phyloP scores from a whole-genome alignment of 2,797 vertebrate genomes.

The Sebastes kiyomatsui region DNA sequence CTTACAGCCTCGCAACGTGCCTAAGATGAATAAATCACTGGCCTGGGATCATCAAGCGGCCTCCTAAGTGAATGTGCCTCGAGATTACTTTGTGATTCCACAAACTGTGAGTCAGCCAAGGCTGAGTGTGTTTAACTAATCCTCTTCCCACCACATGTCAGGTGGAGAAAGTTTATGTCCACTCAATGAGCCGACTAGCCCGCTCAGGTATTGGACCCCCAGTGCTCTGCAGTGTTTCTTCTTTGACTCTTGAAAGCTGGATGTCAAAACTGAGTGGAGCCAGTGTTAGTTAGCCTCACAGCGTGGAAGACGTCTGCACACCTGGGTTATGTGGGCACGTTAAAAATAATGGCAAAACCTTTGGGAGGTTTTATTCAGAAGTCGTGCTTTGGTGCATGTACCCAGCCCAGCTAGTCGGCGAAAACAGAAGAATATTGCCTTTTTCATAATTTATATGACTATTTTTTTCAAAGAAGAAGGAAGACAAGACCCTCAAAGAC shows the following conservation, averaged over 20 bases:
- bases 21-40: constrained; percentile 83
- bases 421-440: not conserved
- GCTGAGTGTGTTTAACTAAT: constrained; percentile 63
- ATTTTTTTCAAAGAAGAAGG: not conserved
- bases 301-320: constrained; percentile 33
- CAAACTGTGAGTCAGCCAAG: constrained; percentile 71
- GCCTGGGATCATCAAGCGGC: constrained; percentile 79
- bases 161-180: constrained; percentile 68
- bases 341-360: constrained; percentile 1
- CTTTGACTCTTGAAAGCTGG: constrained; percentile 51
- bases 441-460: not conserved
- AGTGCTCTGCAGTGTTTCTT: constrained; percentile 40
- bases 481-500: not conserved
- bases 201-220: constrained; percentile 56
- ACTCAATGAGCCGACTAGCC: constrained; percentile 60
- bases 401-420: not conserved
- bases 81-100: constrained; percentile 76
- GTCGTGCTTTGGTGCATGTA: not conserved
- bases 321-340: constrained; percentile 27
- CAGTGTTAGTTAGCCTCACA: constrained; percentile 1
- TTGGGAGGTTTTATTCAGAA: not conserved
- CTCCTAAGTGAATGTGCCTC: constrained; percentile 75
- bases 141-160: constrained; percentile 60
- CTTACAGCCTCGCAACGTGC: constrained; percentile 78
- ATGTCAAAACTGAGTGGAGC: constrained; percentile 53